phyloP scores from a whole-genome alignment of 1,140 invertebrate species.

The Telenomus remus region DNA sequence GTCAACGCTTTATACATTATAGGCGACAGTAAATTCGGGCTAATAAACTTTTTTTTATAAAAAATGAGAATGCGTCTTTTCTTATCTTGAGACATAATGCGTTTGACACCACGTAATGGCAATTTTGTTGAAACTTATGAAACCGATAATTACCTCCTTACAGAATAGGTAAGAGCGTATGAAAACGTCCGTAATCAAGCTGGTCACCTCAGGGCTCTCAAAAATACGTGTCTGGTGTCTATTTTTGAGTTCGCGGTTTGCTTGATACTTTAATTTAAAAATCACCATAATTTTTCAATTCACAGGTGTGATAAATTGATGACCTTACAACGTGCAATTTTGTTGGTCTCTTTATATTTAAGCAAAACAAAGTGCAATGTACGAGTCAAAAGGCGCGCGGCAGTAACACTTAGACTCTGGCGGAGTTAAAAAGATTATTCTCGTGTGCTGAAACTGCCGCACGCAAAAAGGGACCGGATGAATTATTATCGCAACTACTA shows the following conservation, averaged over 20 bases:
- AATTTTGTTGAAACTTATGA: constrained; percentile 59
- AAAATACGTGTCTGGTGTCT: constrained; percentile 35
- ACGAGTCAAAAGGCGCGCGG: constrained; percentile 39
- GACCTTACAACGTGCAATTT: constrained; percentile 29
- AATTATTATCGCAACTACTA: constrained; percentile 53
- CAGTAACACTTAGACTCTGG: constrained; percentile 38
- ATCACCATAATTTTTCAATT: no score
- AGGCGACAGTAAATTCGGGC: constrained; percentile 51
- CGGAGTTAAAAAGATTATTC: constrained; percentile 42
- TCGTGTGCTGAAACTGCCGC: constrained; percentile 44
- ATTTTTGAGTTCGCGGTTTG: background rate
- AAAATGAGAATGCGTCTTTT: constrained; percentile 48
- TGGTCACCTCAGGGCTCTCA: constrained; percentile 51
- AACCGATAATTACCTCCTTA: constrained; percentile 57
- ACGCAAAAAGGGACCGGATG: constrained; percentile 54
- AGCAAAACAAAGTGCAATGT: constrained; percentile 30
- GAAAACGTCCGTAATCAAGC: constrained; percentile 55
- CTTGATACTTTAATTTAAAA: no score
- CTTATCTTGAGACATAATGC: constrained; percentile 57
- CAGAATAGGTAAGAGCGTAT: constrained; percentile 55
- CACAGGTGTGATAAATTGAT: constrained; percentile 40
- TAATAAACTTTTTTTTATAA: constrained; percentile 57
- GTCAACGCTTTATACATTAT: constrained; percentile 10
- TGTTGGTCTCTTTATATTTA: constrained; percentile 18
- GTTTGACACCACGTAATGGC: constrained; percentile 60